Base-by-base conservation (phyloP, 1,140 invertebrate genomes). In the Brachionus asplanchnoidis region DNA sequence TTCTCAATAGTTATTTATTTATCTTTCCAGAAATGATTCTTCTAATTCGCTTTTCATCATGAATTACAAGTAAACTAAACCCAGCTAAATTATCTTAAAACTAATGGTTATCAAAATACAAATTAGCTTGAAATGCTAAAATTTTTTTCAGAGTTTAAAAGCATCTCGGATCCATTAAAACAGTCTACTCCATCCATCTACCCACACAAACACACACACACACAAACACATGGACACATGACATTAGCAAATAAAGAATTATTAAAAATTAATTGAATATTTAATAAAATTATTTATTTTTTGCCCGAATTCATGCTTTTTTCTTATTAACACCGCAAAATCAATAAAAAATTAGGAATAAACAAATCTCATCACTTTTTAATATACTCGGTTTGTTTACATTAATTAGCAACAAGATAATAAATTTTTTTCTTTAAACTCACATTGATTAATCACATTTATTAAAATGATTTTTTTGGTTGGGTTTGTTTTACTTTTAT, bases 21-120 rank as follows among this genome's bases (percentile, higher is more conserved):
- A 73, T 73, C 68, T 73, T 73, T 73, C 68, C 68, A 73, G 68
- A 73, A 73, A 73, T 73, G 68, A 40, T 73, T 73, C 36, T 73
- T 42, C 36, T 40, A 73, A 73, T 73, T 40, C 68, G 40, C 68
- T 73, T 73, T 73, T 73, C 68, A 73, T 73, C 68, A 73, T 73
- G 68, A 73, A 73, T 73, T 73, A 17, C 6, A 73, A 73, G 68
- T 42, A 73, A 73, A 73, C 28, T 42, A 40, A 73, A 73, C 40
- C 40, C 14, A 68, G 4, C 12, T 68, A 73, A 73, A 73, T 73
- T 73, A 73, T 73, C 68, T 73, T 20, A 17, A 40, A 42, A 36
- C 40, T 42, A 73, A 40, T 40, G 68, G 68, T 20, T 73, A 73
- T 73, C 68, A 73, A 73, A 73, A 73, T 73, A 73, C 68, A 73